A percentile compares a stretch with the other conserved stretches of the same genome.
These are phyloP conservation scores for Stenodera caucasica DNA, from an alignment of 2,888 invertebrate species.

Conservation along the genomic window DNA sequence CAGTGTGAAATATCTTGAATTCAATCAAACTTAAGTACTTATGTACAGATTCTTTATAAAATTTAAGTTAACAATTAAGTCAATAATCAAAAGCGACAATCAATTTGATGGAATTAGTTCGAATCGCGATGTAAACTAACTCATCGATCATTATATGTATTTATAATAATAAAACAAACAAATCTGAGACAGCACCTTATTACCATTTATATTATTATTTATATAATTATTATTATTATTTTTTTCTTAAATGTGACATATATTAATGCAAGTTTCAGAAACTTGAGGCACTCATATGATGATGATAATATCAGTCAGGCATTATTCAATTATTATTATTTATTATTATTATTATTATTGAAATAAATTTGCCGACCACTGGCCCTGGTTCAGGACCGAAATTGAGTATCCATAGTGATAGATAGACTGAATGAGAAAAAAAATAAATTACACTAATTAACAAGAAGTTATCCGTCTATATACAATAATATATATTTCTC, in stretches of 20 bases:
- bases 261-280: constrained; percentile 6
- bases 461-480: constrained; percentile 44
- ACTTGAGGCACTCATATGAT: constrained; percentile 62
- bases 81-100: too few species aligned
- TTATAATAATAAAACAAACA: neutral
- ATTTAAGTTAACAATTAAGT: too few species aligned
- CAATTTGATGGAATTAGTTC: too few species aligned
- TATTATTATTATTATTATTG: neutral
- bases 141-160: too few species aligned
- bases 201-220: neutral
- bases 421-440: constrained; percentile 16
- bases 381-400: constrained; percentile 29
- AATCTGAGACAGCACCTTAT: constrained; percentile 21
- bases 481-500: constrained; percentile 56
- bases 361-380: constrained; percentile 38
- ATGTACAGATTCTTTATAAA: constrained; percentile 1
- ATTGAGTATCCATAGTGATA: constrained; percentile 29
- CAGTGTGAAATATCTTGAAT: constrained; percentile 28
- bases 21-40: constrained; percentile 34
- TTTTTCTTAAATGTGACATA: constrained; percentile 18
- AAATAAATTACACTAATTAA: constrained; percentile 43
- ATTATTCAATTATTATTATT: constrained; percentile 39
- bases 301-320: constrained; percentile 62
- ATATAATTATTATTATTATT: neutral
- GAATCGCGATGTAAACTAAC: too few species aligned